Conservation (phyloP, 1,140 invertebrate species). For the Rhizoglyphus robini region DNA sequence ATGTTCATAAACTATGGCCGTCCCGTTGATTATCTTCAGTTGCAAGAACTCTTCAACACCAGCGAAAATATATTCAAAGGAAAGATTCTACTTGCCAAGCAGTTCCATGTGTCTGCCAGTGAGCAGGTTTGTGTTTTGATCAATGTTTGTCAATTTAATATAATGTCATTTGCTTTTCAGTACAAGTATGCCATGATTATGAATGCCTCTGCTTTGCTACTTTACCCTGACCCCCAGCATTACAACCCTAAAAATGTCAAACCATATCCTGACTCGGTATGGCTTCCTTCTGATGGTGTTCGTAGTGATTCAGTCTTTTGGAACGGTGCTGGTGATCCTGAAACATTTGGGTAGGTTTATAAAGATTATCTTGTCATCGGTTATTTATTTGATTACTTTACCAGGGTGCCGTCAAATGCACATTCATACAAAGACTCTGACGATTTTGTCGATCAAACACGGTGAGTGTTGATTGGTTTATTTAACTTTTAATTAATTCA, state of each 20-base stretch:
- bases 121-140: conserved; percentile 22
- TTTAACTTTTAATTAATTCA: conserved; percentile 16
- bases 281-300: conserved; percentile 38
- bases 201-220: conserved; percentile 35
- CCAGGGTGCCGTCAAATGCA: conserved; percentile 35
- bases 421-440: conserved; percentile 25
- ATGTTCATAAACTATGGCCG: conserved; percentile 27
- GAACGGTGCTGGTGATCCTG: conserved; percentile 40
- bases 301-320: conserved; percentile 32
- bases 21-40: conserved; percentile 23
- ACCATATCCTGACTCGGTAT: conserved; percentile 37
- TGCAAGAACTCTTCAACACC: conserved; percentile 22
- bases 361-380: not conserved
- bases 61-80: conserved; percentile 19
- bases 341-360: conserved; percentile 31
- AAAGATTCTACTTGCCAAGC: conserved; percentile 27
- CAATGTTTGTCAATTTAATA: not conserved
- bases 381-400: not conserved
- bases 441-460: not conserved
- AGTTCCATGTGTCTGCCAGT: conserved; percentile 23
- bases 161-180: conserved; percentile 31
- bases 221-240: conserved; percentile 41
- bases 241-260: conserved; percentile 31
- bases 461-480: not conserved
- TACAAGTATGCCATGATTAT: conserved; percentile 15